phyloP scores from a whole-genome alignment of 2,888 invertebrate species.

The Mythimna vitellina region DNA sequence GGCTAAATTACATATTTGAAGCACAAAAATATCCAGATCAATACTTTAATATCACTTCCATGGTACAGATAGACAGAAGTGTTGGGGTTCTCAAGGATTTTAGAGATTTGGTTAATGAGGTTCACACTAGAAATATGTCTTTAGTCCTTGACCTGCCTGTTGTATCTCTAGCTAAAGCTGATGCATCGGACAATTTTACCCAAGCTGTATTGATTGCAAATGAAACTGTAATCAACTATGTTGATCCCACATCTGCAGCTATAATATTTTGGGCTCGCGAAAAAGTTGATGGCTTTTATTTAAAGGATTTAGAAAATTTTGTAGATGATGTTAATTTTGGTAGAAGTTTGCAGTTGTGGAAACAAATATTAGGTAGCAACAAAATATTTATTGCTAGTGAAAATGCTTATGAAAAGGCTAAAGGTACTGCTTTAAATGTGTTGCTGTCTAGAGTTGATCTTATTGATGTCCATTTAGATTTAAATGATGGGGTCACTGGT shows the following conservation, averaged over 20 bases:
- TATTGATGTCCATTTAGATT: slow-evolving; percentile 92
- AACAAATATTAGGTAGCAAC: slow-evolving; percentile 91
- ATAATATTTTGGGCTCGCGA: slow-evolving; percentile 87
- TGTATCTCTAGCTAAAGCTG: slow-evolving; percentile 79
- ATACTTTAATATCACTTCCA: slow-evolving; percentile 92
- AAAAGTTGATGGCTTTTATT: slow-evolving; percentile 97
- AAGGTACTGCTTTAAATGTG: slow-evolving; percentile 88
- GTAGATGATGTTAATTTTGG: slow-evolving; percentile 91
- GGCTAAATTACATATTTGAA: slow-evolving; percentile 95
- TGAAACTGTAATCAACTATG: slow-evolving; percentile 77
- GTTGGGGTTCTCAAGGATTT: slow-evolving; percentile 94
- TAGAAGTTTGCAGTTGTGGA: slow-evolving; percentile 92
- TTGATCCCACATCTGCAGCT: slow-evolving; percentile 81
- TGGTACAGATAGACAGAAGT: slow-evolving; percentile 92
- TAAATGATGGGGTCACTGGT: slow-evolving; percentile 89
- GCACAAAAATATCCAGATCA: slow-evolving; percentile 94
- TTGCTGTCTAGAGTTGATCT: slow-evolving; percentile 93
- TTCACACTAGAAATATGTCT: slow-evolving; percentile 93
- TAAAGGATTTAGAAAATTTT: slow-evolving; percentile 94
- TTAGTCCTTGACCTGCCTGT: slow-evolving; percentile 95
- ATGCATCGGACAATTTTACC: slow-evolving; percentile 70
- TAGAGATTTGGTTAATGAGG: slow-evolving; percentile 90
- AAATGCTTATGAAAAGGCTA: slow-evolving; percentile 86
- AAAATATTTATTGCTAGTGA: slow-evolving; percentile 93
- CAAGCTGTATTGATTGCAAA: slow-evolving; percentile 83